Percentiles rank a stretch among this genome's conserved stretches.
Conservation (phyloP, 2,797 vertebrate genomes). For the Anabacerthia variegaticeps region DNA sequence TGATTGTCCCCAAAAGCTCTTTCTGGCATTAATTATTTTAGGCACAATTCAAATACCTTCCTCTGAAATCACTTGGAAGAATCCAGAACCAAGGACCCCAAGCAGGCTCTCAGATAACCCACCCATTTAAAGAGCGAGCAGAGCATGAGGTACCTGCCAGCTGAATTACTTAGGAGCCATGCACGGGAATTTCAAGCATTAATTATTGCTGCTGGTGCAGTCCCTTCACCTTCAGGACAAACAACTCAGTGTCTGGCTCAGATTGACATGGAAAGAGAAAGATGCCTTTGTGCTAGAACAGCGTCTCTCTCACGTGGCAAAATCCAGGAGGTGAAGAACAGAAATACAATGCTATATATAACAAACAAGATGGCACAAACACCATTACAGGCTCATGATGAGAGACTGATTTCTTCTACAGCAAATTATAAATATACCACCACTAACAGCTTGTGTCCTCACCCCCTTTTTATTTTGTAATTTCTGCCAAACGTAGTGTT, state of each 20-base stretch:
- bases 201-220: not conserved
- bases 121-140: not conserved
- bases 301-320: not conserved
- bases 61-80: not conserved
- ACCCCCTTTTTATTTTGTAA: accelerated
- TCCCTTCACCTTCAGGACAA: not conserved
- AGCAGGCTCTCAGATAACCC: not conserved
- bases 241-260: not conserved
- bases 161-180: not conserved
- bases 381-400: not conserved
- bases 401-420: not conserved
- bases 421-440: not conserved
- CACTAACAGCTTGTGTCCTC: not conserved
- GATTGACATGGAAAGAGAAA: not conserved
- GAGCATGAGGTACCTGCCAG: not conserved
- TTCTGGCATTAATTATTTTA: not conserved
- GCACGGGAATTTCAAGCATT: not conserved
- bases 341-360: not conserved
- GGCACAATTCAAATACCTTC: not conserved
- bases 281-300: not conserved
- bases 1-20: not conserved
- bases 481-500: not conserved
- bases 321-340: not conserved
- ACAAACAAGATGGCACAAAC: not conserved
- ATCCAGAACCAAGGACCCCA: not conserved